phyloP scores from a whole-genome alignment of 2,888 invertebrate species.

The Esperia sulphurella region DNA sequence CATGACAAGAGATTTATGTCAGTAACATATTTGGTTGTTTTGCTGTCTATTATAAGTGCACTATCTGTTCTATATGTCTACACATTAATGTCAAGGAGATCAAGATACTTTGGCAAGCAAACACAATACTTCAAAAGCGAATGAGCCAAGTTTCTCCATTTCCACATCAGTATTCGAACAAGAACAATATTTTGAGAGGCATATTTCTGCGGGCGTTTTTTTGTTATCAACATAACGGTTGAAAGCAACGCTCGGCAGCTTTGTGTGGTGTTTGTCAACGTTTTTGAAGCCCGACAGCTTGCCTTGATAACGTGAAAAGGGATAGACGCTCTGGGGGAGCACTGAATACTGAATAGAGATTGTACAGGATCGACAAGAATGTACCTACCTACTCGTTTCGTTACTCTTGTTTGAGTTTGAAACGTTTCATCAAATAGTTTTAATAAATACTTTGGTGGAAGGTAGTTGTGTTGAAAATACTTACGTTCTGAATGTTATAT shows the following conservation, averaged over 20 bases:
- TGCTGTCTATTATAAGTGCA: neutral
- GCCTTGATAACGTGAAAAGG: slow-evolving; percentile 5
- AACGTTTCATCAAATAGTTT: neutral
- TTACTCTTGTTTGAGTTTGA: neutral
- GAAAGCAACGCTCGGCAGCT: slow-evolving; percentile 1
- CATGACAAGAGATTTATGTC: no score
- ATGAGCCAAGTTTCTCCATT: slow-evolving; percentile 1
- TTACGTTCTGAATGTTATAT: no score
- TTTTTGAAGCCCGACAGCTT: slow-evolving; percentile 7
- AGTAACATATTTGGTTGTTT: neutral
- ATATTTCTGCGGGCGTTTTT: slow-evolving; percentile 1
- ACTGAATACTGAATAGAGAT: slow-evolving; percentile 1
- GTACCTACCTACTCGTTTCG: neutral
- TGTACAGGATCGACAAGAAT: neutral
- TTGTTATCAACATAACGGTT: slow-evolving; percentile 8
- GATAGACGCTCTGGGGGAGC: neutral
- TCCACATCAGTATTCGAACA: neutral
- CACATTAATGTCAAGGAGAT: neutral
- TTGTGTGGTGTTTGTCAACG: slow-evolving; percentile 5
- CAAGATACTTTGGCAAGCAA: slow-evolving; percentile 1
- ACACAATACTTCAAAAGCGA: neutral
- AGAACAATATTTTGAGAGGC: neutral
- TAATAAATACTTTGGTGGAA: no score
- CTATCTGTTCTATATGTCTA: no score
- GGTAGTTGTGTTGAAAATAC: no score